phyloP scores from a whole-genome alignment of 2,888 invertebrate species.

The Chrysolina oricalcia region DNA sequence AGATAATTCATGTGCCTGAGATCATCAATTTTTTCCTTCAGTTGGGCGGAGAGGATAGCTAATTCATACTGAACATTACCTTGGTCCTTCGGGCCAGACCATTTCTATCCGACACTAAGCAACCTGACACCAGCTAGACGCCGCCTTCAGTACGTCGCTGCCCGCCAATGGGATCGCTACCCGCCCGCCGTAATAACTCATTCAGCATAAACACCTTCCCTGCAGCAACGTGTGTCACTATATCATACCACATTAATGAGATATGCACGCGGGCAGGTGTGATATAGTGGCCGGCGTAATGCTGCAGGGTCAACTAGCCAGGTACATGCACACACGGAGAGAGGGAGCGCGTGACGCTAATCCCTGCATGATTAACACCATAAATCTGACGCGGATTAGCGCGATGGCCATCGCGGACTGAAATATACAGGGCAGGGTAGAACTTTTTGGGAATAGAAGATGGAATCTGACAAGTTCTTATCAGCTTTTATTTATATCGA shows the following conservation, averaged over 20 bases:
- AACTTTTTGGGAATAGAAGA: background rate
- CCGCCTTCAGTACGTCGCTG: background rate
- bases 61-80: too few relatives aligned
- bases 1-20: too few relatives aligned
- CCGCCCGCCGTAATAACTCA: constrained; percentile 46
- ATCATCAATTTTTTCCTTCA: too few relatives aligned
- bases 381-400: constrained; percentile 74
- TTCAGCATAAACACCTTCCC: constrained; percentile 46
- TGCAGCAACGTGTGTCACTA: constrained; percentile 56
- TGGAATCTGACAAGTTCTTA: background rate
- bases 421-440: background rate
- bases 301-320: constrained; percentile 60
- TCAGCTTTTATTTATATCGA: too few relatives aligned
- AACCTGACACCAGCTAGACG: background rate
- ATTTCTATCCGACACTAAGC: too few relatives aligned
- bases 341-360: constrained; percentile 67
- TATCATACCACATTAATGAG: constrained; percentile 66
- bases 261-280: constrained; percentile 66
- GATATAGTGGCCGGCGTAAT: constrained; percentile 72
- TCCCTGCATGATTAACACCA: constrained; percentile 79
- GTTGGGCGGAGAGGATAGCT: too few relatives aligned
- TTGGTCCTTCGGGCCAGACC: too few relatives aligned
- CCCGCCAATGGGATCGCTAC: background rate
- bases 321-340: constrained; percentile 28
- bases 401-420: constrained; percentile 54